phyloP scores from a whole-genome alignment of 1,140 invertebrate genomes.

The Drosophila ohnishii region DNA sequence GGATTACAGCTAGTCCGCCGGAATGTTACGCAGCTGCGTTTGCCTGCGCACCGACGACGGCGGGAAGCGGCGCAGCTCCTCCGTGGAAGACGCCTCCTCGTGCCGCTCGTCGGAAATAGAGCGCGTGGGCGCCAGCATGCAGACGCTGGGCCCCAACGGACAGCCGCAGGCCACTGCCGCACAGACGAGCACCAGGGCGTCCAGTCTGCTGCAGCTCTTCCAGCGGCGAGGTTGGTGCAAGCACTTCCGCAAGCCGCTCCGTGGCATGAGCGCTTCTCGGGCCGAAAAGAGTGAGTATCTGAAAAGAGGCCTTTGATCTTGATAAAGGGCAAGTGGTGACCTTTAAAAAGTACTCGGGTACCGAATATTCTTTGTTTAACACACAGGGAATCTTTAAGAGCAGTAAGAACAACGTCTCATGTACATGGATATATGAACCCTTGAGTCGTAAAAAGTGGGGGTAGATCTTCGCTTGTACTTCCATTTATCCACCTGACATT shows the following conservation, averaged over 20 bases:
- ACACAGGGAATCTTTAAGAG: background rate
- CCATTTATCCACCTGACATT: no score
- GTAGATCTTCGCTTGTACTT: background rate
- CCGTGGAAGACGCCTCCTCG: constrained; percentile 85
- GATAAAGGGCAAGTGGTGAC: background rate
- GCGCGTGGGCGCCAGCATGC: constrained; percentile 68
- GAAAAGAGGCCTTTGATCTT: background rate
- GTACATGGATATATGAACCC: background rate
- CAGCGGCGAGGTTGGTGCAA: constrained; percentile 84
- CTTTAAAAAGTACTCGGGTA: no score
- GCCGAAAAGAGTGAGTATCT: constrained; percentile 88
- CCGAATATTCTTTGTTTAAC: background rate
- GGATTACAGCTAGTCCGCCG: constrained; percentile 32
- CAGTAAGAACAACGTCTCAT: no score
- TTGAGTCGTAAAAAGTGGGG: background rate
- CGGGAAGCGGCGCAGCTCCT: constrained; percentile 79
- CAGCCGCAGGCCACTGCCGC: constrained; percentile 50
- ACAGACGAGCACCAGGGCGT: constrained; percentile 64
- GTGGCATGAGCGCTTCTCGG: constrained; percentile 87
- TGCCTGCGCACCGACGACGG: constrained; percentile 73
- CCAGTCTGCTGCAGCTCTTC: constrained; percentile 83
- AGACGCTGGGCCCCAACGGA: constrained; percentile 54
- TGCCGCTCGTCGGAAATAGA: constrained; percentile 86
- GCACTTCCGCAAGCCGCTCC: constrained; percentile 84
- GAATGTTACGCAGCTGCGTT: constrained; percentile 80